Evolutionary conservation across 2,797 vertebrate genomes (phyloP).

Genomic region (Cygnus olor): DNA sequence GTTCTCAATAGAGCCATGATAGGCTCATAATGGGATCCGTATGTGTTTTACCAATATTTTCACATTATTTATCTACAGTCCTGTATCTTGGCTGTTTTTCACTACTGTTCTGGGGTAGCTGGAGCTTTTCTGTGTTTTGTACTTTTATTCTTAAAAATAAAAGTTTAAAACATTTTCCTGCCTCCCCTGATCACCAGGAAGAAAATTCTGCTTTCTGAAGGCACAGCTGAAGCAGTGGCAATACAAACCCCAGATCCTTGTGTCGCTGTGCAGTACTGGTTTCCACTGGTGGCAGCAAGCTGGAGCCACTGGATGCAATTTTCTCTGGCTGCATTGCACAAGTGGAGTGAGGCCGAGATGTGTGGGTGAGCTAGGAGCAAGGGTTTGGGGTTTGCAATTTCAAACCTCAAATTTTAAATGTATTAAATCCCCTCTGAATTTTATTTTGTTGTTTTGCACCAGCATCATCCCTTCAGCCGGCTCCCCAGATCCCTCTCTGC

Average conservation of each 20-base stretch:
- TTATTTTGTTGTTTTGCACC: no score
- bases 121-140: neutral
- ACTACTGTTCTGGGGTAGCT: neutral
- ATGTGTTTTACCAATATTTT: neutral
- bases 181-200: fast-evolving
- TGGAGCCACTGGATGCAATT: neutral
- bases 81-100: neutral
- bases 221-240: neutral
- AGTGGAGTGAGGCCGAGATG: no score
- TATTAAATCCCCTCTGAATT: neutral
- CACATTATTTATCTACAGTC: neutral
- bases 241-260: neutral
- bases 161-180: neutral
- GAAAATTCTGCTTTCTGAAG: neutral
- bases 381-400: neutral
- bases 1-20: neutral
- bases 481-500: no score
- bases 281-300: neutral
- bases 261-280: neutral
- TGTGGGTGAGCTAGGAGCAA: fast-evolving
- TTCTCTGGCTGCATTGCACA: fast-evolving
- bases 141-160: neutral
- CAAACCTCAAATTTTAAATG: neutral
- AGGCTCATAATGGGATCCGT: neutral
- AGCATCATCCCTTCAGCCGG: no score